phyloP scores from a whole-genome alignment of 2,113 vertebrate genomes.

The Copsychus sechellarum region DNA sequence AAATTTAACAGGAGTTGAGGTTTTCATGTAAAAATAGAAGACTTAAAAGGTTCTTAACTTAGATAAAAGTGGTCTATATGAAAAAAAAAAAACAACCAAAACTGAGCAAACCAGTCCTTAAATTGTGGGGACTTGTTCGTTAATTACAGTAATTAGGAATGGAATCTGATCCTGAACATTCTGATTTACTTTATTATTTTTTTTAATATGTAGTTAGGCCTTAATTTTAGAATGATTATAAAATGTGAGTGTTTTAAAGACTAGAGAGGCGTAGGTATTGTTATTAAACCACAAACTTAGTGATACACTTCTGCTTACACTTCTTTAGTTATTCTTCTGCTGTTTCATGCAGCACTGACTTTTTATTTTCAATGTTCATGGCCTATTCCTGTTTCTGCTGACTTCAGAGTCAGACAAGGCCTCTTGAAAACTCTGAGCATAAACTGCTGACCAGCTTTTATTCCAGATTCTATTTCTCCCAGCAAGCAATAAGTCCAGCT shows the following conservation, averaged over 20 bases:
- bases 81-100: background rate
- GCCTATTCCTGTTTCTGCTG: background rate
- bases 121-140: constrained; percentile 57
- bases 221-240: constrained; percentile 45
- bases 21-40: background rate
- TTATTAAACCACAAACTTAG: background rate
- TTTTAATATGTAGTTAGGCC: constrained; percentile 27
- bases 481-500: background rate
- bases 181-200: constrained; percentile 58
- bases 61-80: constrained; percentile 31
- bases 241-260: constrained; percentile 1
- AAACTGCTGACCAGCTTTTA: background rate
- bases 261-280: background rate
- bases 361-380: background rate
- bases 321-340: background rate
- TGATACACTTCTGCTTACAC: background rate
- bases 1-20: background rate
- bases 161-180: constrained; percentile 63
- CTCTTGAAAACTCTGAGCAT: background rate
- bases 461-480: background rate
- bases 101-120: constrained; percentile 52
- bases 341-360: background rate
- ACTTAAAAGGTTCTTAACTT: constrained; percentile 27
- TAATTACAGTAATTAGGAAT: constrained; percentile 67
- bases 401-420: background rate